A percentile compares a stretch with the other conserved stretches of the same genome.
Conservation (phyloP, 2,888 invertebrate genomes). For the Artemia sp. region DNA sequence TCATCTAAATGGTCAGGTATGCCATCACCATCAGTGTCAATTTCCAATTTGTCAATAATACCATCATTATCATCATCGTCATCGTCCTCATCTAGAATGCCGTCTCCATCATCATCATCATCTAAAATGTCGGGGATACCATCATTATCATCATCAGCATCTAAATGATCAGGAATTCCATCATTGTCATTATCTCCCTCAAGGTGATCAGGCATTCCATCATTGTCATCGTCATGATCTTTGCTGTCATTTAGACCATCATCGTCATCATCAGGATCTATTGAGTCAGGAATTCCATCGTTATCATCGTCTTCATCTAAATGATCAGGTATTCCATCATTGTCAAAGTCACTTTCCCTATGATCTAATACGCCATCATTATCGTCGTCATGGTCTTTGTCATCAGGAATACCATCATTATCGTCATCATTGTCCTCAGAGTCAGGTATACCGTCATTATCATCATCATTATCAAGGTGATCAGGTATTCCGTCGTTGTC, state of each 20-base stretch:
- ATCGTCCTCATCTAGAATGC: conserved; percentile 27
- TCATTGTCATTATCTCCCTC: conserved; percentile 9
- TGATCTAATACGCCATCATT: not conserved
- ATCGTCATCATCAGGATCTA: conserved; percentile 24
- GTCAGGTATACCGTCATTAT: conserved; percentile 20
- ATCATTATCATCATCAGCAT: not conserved
- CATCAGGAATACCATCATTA: conserved; percentile 9
- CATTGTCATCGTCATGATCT: not conserved
- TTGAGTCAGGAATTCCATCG: conserved; percentile 23
- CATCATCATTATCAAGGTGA: conserved; percentile 19
- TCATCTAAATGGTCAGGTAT: conserved; percentile 19
- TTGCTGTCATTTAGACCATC: conserved; percentile 18
- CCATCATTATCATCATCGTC: conserved; percentile 27
- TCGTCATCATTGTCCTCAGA: conserved; percentile 21
- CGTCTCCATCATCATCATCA: conserved; percentile 27
- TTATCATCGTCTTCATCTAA: conserved; percentile 23
- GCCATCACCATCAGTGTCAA: conserved; percentile 19
- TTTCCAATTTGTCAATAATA: conserved; percentile 23
- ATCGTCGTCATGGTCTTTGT: conserved; percentile 9
- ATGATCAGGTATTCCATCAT: conserved; percentile 17
- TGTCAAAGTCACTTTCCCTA: conserved; percentile 22
- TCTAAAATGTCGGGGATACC: conserved; percentile 23
- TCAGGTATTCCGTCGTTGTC: conserved; percentile 14
- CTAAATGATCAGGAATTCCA: conserved; percentile 7
- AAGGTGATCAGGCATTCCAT: conserved; percentile 1